phyloP scores from a whole-genome alignment of 2,113 vertebrate genomes.

The Hymenochirus boettgeri region DNA sequence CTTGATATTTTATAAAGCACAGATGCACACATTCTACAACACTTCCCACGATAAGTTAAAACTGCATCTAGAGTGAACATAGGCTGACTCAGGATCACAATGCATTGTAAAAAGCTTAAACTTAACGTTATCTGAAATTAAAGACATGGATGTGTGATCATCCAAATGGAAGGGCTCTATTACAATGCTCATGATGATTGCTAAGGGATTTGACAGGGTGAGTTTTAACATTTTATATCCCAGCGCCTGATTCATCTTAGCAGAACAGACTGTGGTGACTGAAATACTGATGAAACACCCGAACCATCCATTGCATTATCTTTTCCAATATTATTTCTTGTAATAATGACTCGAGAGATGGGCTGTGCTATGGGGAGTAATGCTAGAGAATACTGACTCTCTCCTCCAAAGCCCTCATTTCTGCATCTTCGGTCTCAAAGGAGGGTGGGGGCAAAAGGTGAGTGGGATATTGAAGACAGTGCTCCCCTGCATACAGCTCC shows the following conservation, averaged over 20 bases:
- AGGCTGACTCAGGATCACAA: not conserved
- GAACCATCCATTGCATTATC: constrained; percentile 1
- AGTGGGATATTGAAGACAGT: constrained; percentile 64
- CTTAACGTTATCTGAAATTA: not conserved
- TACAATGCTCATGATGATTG: constrained; percentile 13
- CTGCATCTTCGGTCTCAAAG: constrained; percentile 58
- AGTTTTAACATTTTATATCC: constrained; percentile 1
- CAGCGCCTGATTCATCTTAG: constrained; percentile 4
- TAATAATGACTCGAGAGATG: not conserved
- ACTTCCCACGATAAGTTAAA: not conserved
- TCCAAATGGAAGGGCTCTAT: constrained; percentile 1
- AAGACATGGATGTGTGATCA: not conserved
- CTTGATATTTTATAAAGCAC: not conserved
- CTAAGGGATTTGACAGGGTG: not conserved
- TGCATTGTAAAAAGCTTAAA: constrained; percentile 12
- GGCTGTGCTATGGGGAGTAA: constrained; percentile 42
- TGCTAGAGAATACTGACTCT: constrained; percentile 79
- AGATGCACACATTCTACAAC: not conserved
- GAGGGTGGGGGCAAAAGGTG: constrained; percentile 58
- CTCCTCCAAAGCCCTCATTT: constrained; percentile 80
- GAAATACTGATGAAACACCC: constrained; percentile 16
- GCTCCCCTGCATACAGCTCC: constrained; percentile 71
- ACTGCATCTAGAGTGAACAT: not conserved
- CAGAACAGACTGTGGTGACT: constrained; percentile 5
- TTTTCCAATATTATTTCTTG: constrained; percentile 11